Evolutionary conservation across 2,888 invertebrate species (phyloP), one percentile per base, ranked within the genome.

Genomic region (Chrysotoxum bicinctum): DNA sequence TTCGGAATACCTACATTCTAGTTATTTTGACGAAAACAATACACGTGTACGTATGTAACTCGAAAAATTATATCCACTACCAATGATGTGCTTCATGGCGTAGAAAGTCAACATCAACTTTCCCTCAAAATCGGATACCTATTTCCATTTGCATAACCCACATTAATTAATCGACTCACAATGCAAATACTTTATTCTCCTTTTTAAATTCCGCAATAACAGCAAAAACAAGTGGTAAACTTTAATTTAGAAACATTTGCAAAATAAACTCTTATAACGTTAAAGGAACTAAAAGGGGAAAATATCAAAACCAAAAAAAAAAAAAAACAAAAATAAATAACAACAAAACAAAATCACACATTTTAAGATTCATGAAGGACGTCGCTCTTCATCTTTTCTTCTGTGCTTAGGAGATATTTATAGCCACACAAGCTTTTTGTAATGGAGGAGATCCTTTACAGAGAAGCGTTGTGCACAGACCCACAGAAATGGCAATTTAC

Each of bases 311-410:
- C 3, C 12, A 3, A 3, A 14, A 43, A 60, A 12, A 45, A 64
- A 16, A 50, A 58, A 30, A 48, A 54, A 54, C 4, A 35, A n/a
- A 54, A 3, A 58, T 35, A n/a, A 43, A 60, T 64, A 43, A 32
- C 10, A 43, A 64, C 40, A 84, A 74, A 84, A 60, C 35, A 43
- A 84, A 84, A 84, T 84, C 79, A 79, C 75, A 84, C 72, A 84
- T 79, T 84, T 58, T 72, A 79, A 79, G 79, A 84, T 76, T 84
- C 84, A 79, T 84, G 84, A 79, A 79, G 75, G 79, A 79, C 79
- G 66, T 79, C 60, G 70, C 60, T 79, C 79, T 79, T 79, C 84
- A 75, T 70, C 60, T 64, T 52, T 70, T 52, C 64, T 43, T 48
- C 54, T 54, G 21, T 66, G 70, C 79, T 75, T 60, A 79, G 52